A percentile compares a stretch with the other conserved stretches of the same genome.
Evolutionary conservation across 2,888 invertebrate genomes (phyloP).

Genomic region (Leucophenga montana): DNA sequence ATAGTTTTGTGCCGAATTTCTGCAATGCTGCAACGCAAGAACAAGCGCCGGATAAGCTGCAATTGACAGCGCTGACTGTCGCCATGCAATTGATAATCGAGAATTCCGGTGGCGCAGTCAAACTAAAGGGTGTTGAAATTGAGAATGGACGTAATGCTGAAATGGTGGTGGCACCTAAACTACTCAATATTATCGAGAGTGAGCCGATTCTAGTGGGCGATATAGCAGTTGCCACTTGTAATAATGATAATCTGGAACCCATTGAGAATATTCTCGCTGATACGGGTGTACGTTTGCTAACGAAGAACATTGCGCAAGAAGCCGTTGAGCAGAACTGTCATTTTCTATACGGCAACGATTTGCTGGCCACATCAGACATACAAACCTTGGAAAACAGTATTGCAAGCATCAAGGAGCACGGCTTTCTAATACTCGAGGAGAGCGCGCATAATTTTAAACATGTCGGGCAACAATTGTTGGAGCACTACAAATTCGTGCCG

Average conservation of each 20-base stretch:
- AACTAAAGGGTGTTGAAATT: slow-evolving; percentile 83
- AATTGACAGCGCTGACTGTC: slow-evolving; percentile 78
- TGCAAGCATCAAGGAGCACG: slow-evolving; percentile 78
- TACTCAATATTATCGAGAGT: slow-evolving; percentile 79
- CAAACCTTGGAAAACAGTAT: slow-evolving; percentile 76
- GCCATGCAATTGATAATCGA: slow-evolving; percentile 84
- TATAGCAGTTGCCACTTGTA: slow-evolving; percentile 75
- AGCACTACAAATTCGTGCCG: slow-evolving; percentile 74
- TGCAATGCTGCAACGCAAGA: slow-evolving; percentile 75
- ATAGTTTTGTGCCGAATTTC: slow-evolving; percentile 85
- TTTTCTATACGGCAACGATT: slow-evolving; percentile 80
- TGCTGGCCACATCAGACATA: slow-evolving; percentile 76
- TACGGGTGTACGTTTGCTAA: slow-evolving; percentile 77
- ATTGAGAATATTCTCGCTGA: slow-evolving; percentile 76
- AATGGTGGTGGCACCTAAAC: slow-evolving; percentile 77
- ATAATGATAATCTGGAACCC: slow-evolving; percentile 71
- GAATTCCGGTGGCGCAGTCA: slow-evolving; percentile 80
- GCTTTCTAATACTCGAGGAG: slow-evolving; percentile 84
- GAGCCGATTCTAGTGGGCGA: slow-evolving; percentile 85
- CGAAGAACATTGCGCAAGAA: slow-evolving; percentile 77
- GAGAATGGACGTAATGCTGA: slow-evolving; percentile 77
- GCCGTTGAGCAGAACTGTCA: slow-evolving; percentile 81
- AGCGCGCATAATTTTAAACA: slow-evolving; percentile 73
- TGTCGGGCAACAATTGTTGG: slow-evolving; percentile 69
- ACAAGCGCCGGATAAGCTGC: slow-evolving; percentile 76